Base-by-base conservation (phyloP, 2,113 vertebrate species). In the Amphiprion percula region DNA sequence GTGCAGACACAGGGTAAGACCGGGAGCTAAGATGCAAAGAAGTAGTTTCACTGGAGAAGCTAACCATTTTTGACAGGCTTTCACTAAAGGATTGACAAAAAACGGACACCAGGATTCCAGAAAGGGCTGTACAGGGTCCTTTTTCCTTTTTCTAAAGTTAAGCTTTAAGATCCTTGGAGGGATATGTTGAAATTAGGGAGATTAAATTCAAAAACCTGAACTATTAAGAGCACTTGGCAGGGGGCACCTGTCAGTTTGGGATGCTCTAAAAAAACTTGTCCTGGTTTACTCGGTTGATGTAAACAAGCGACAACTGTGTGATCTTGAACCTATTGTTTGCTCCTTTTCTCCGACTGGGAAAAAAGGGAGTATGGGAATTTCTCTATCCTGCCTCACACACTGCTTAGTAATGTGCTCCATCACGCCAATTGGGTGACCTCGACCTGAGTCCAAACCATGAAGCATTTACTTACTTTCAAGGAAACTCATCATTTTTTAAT, bases 41-140 rank as follows among this genome's bases (percentile, higher is more conserved):
- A 96, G 96, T 96, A 95, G 96, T 97, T 97, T 96, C 95, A 93
- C 81, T 81, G 95, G 95, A 96, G 96, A 97, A 95, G 94, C 96
- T 97, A 97, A 97, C 95, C 91, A 94, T 95, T 96, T 96, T 94
- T 98, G 97, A 97, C 97, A 98, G 96, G 95, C 96, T 96, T 95
- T 96, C 94, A 93, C 74, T 85, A 87, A 88, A 92, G 85, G 79
- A 81, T 66, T 92, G 90, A 93, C 89, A 90, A 88, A 93, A 95
- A 92, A 92, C 87, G 75, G 79, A 92, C 87, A 96, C 92, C 93
- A 66, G 74, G 82, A 89, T 84, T 79, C 87, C 85, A 93, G 90
- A 91, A 87, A 93, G 91, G 92, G 92, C 92, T 90, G 93, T 94
- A 94, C 80, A 81, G 91, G 73, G 59, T 80, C 72, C 84, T 82